phyloP scores from a whole-genome alignment of 2,113 vertebrate species.

The Hippotragus niger region DNA sequence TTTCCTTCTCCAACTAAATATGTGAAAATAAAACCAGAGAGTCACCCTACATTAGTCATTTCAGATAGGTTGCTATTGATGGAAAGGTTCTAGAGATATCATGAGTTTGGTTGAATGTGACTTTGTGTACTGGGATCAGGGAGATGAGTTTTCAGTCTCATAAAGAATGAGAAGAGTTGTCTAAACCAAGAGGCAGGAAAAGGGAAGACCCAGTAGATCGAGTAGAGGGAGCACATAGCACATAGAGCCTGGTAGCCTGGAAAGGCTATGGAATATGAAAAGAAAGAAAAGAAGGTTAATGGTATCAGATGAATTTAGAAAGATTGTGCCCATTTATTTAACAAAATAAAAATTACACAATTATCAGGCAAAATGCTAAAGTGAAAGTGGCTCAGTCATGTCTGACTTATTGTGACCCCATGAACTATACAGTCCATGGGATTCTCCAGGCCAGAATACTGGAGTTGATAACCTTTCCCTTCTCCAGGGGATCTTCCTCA shows the following conservation, averaged over 20 bases:
- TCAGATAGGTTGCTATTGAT: neutral
- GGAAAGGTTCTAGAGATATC: neutral
- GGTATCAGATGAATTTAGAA: neutral
- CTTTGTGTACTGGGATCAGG: neutral
- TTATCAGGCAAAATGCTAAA: neutral
- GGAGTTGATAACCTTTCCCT: neutral
- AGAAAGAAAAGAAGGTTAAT: neutral
- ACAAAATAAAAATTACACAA: neutral
- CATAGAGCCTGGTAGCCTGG: rapidly evolving
- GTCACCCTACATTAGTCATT: neutral
- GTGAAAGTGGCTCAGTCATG: neutral
- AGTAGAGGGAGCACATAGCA: neutral
- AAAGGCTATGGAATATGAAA: neutral
- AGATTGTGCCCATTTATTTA: neutral
- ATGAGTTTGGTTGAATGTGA: neutral
- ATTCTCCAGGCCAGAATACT: neutral
- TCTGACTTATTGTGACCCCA: neutral
- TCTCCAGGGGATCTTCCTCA: neutral
- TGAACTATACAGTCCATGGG: neutral
- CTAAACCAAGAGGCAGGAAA: neutral
- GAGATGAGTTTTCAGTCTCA: neutral
- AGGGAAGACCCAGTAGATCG: rapidly evolving
- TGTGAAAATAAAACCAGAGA: neutral
- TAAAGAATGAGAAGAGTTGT: neutral
- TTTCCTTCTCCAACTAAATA: neutral